Evolutionary conservation across 2,113 vertebrate species (phyloP).

Genomic region (Apodemus sylvaticus): DNA sequence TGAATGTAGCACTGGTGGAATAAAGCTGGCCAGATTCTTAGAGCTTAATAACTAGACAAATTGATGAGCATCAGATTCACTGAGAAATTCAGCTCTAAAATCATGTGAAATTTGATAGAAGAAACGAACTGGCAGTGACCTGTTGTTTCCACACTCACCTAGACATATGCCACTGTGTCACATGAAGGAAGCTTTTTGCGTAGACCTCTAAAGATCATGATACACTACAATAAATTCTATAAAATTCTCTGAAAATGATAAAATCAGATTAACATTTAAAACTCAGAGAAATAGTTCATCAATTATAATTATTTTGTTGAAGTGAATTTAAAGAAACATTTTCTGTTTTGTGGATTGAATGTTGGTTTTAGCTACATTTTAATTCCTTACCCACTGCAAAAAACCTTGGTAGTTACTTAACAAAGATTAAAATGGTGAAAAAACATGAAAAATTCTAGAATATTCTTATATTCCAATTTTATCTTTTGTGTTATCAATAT

Average conservation of each 20-base stretch:
- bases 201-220: not conserved
- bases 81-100: not conserved
- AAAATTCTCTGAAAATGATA: not conserved
- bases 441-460: not conserved
- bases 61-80: not conserved
- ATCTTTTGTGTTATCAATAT: not conserved
- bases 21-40: no score
- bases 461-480: not conserved
- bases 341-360: not conserved
- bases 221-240: not conserved
- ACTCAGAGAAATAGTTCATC: no score
- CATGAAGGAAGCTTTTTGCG: no score
- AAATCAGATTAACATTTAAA: not conserved
- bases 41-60: not conserved
- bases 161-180: not conserved
- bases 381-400: no score
- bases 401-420: not conserved
- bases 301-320: not conserved
- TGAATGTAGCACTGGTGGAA: no score
- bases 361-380: not conserved
- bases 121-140: not conserved
- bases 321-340: not conserved
- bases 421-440: not conserved
- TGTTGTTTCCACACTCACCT: not conserved
- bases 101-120: not conserved